Conservation (phyloP, 1,140 invertebrate species). For the Neuroterus valhalla region DNA sequence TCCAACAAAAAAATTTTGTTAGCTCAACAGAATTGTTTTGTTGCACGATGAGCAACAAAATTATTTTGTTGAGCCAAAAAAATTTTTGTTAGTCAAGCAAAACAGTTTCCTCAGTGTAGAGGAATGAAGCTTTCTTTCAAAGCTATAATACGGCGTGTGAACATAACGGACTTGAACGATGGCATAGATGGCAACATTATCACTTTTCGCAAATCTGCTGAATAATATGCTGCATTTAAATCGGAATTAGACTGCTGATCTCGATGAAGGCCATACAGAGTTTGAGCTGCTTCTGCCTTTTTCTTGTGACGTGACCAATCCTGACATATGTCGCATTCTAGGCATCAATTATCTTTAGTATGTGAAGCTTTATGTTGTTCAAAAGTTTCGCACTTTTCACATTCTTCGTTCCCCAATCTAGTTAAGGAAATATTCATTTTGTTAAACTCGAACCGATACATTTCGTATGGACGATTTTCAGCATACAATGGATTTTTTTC, state of each 20-base stretch:
- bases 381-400: conserved; percentile 54
- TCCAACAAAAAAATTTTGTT: too few species aligned
- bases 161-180: conserved; percentile 52
- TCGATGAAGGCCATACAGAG: conserved; percentile 38
- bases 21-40: too few species aligned
- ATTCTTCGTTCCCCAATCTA: conserved; percentile 59
- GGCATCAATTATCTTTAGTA: conserved; percentile 34
- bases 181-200: too few species aligned
- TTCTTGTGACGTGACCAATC: conserved; percentile 36
- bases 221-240: too few species aligned
- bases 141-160: conserved; percentile 39
- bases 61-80: too few species aligned
- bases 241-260: conserved; percentile 7
- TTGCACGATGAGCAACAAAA: too few species aligned
- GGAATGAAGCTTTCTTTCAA: conserved; percentile 50
- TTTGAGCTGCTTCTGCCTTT: conserved; percentile 35
- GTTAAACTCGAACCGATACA: conserved; percentile 39
- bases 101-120: too few species aligned
- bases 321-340: conserved; percentile 37
- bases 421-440: conserved; percentile 54
- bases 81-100: too few species aligned
- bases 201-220: too few species aligned
- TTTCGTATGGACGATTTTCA: conserved; percentile 40
- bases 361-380: conserved; percentile 37
- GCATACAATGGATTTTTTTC: conserved; percentile 47